phyloP scores from a whole-genome alignment of 2,797 vertebrate species.

The Miichthys miiuy region DNA sequence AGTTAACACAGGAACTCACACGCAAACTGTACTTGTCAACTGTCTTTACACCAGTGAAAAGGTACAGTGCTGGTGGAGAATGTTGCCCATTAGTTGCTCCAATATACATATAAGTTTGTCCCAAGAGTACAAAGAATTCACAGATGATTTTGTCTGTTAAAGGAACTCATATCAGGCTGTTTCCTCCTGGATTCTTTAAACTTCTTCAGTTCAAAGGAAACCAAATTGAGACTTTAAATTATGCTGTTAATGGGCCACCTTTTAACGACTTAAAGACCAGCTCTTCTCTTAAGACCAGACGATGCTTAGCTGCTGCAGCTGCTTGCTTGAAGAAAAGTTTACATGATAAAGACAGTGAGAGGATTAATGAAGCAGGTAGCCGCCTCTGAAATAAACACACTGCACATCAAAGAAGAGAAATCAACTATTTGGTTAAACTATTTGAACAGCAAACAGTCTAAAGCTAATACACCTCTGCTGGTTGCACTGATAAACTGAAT shows the following conservation, averaged over 20 bases:
- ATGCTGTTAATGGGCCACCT: constrained; percentile 49
- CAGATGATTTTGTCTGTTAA: background rate
- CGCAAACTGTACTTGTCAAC: background rate
- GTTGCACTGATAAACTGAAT: constrained; percentile 50
- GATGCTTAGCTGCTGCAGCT: constrained; percentile 57
- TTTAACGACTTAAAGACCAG: constrained; percentile 41
- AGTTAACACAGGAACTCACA: background rate
- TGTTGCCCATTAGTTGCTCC: background rate
- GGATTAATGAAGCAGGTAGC: constrained; percentile 52
- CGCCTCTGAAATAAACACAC: constrained; percentile 70
- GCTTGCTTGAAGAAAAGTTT: constrained; percentile 52
- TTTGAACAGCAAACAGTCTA: constrained; percentile 65
- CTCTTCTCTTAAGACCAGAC: constrained; percentile 56
- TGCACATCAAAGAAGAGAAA: constrained; percentile 73
- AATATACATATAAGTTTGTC: constrained; percentile 18
- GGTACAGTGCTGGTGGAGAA: background rate
- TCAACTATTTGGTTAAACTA: constrained; percentile 59
- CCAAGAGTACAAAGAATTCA: constrained; percentile 18
- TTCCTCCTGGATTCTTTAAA: constrained; percentile 26
- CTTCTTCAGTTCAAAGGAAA: constrained; percentile 61
- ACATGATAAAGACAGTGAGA: constrained; percentile 75
- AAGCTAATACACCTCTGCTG: constrained; percentile 57
- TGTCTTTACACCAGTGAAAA: background rate
- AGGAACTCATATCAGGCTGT: constrained; percentile 7
- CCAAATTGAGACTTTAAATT: constrained; percentile 29